phyloP scores from a whole-genome alignment of 2,113 vertebrate genomes.

The Cyrtonyx montezumae region DNA sequence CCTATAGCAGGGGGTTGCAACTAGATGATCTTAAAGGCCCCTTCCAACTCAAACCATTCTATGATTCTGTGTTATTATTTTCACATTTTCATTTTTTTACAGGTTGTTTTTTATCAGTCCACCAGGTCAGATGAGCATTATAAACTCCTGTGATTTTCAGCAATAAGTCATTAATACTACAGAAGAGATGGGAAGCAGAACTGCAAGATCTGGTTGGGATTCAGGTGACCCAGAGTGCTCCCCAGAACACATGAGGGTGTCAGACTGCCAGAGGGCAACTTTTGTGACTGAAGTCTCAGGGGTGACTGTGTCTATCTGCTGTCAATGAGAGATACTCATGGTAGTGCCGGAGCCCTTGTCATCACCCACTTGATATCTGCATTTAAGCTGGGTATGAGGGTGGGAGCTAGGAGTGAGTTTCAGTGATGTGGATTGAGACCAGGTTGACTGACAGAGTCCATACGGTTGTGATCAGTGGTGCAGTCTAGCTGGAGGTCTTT shows the following conservation, averaged over 20 bases:
- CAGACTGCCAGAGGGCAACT: not conserved
- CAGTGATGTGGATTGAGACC: too few relatives aligned
- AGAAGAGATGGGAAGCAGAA: not conserved
- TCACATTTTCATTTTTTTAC: not conserved
- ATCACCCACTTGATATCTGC: not conserved
- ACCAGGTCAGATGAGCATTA: not conserved
- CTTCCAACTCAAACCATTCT: too few relatives aligned
- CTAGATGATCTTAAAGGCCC: too few relatives aligned
- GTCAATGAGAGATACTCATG: accelerated
- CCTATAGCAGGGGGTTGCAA: too few relatives aligned
- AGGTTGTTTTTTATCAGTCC: not conserved
- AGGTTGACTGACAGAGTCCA: too few relatives aligned
- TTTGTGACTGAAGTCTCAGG: not conserved
- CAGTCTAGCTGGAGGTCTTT: too few relatives aligned
- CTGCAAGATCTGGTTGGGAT: not conserved
- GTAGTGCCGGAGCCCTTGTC: not conserved
- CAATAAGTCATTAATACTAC: not conserved
- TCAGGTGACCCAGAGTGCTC: not conserved
- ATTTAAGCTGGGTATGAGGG: not conserved
- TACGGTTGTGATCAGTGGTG: too few relatives aligned
- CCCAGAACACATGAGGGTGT: not conserved
- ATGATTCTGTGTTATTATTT: not conserved
- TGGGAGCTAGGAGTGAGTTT: not conserved
- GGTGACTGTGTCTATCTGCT: not conserved
- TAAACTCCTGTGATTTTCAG: not conserved